Base-by-base conservation (phyloP, 2,797 vertebrate genomes). In the Megaceryle alcyon region DNA sequence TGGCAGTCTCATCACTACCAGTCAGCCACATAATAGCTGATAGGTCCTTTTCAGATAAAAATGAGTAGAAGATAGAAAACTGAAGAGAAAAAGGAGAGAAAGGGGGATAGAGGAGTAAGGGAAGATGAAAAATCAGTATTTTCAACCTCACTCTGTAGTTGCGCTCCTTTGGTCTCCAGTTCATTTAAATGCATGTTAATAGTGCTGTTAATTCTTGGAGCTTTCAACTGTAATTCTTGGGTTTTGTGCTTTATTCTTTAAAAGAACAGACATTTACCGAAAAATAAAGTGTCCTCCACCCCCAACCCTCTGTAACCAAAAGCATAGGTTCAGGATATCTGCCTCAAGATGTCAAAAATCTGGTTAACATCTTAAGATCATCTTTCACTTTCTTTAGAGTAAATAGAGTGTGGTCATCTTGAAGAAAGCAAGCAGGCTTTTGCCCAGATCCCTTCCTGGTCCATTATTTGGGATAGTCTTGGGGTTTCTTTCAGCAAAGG, bases 1-100 rank as follows among this genome's bases (percentile, higher is more conserved):
- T 96, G 96, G 96, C 97, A 97, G 93, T 48, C 95, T 94, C 94
- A 96, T 97, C 96, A 69, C 96, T 79, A 87, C 96, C 95, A 97
- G 96, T 94, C 97, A 96, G 93, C 88, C 96, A 96, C 96, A 97
- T 91, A 97, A 97, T 93, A 96, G 97, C 95, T 97, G 96, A 97
- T 92, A 86, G 93, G 92, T 92, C 91, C 82, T 77, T 92, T 96
- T 94, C 96, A 96, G 94, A 85, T 91, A 95, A 81, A 96, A 94
- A 94, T 51, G 61, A 95, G 94, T 4, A 88, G 85, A 56, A 93
- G 95, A 96, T 94, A 95, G 91, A 86, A 88, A 94, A 93, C 77
- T 79, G 94, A 93, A 95, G 92, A 83, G 83, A 84, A 92, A 92
- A 41, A 57, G 63, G 73, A 77, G 86, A 66, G 83, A 43, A 87